phyloP scores from a whole-genome alignment of 2,888 invertebrate genomes.

The Cephus pulcher region DNA sequence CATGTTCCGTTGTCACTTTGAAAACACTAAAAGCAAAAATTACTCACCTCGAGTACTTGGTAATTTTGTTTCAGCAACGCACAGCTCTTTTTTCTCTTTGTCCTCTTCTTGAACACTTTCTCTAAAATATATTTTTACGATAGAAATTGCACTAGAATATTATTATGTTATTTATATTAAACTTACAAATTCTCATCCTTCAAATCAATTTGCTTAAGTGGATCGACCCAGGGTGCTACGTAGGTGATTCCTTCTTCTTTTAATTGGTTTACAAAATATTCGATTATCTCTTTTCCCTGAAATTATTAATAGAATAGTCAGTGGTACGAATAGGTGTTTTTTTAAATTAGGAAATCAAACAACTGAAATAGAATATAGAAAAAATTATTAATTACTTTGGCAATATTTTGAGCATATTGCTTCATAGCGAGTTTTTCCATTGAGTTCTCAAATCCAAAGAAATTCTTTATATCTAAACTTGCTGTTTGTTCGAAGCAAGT shows the following conservation, averaged over 20 bases:
- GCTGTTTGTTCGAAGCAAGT: constrained; percentile 97
- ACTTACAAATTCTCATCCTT: constrained; percentile 37
- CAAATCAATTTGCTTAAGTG: constrained; percentile 23
- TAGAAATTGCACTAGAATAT: constrained; percentile 2
- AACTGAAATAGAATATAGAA: neutral
- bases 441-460: constrained; percentile 93
- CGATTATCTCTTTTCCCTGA: constrained; percentile 94
- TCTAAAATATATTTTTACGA: constrained; percentile 3
- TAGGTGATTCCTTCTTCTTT: constrained; percentile 79
- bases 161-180: neutral
- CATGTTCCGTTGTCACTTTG: neutral
- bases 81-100: constrained; percentile 38
- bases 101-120: neutral
- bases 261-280: constrained; percentile 85
- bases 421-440: constrained; percentile 97
- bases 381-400: constrained; percentile 68
- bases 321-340: neutral
- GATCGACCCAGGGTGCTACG: constrained; percentile 73
- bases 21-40: neutral
- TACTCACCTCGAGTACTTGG: constrained; percentile 52
- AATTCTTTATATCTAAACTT: constrained; percentile 91
- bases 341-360: neutral
- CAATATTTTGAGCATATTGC: constrained; percentile 89
- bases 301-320: constrained; percentile 29
- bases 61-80: constrained; percentile 50